Evolutionary conservation across 2,888 invertebrate species (phyloP).

Genomic region (Dioctria linearis): DNA sequence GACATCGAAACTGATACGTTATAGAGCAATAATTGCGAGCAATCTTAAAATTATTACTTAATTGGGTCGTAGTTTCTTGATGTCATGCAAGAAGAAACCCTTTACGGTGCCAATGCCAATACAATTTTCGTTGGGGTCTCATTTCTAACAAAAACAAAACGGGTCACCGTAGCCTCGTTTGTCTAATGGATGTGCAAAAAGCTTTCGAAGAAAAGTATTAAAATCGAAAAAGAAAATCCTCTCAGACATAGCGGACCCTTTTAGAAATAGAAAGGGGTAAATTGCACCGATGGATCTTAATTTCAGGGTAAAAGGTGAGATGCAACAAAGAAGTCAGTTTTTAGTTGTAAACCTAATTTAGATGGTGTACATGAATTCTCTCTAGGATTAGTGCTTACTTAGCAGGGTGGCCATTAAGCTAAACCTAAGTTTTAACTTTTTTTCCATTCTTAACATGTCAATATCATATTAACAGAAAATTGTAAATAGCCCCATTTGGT

Average conservation of each 20-base stretch:
- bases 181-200: constrained; percentile 35
- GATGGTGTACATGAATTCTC: too few species aligned
- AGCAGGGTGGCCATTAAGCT: too few species aligned
- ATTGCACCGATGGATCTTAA: background rate
- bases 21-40: constrained; percentile 15
- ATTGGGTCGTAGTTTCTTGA: constrained; percentile 29
- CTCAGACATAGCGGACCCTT: background rate
- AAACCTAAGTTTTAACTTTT: too few species aligned
- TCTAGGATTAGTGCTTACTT: too few species aligned
- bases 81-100: constrained; percentile 33
- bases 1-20: background rate
- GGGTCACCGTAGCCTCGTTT: constrained; percentile 36
- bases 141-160: constrained; percentile 1
- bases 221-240: background rate
- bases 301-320: background rate
- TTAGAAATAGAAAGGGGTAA: background rate
- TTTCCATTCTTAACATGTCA: too few species aligned
- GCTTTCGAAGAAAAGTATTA: background rate
- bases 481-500: too few species aligned
- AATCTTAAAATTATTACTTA: constrained; percentile 45
- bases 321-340: too few species aligned
- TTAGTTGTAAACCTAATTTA: too few species aligned
- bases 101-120: constrained; percentile 10
- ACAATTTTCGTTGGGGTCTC: constrained; percentile 15
- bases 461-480: too few species aligned